phyloP scores from a whole-genome alignment of 2,797 vertebrate species.

The Thripadectes ignobilis region DNA sequence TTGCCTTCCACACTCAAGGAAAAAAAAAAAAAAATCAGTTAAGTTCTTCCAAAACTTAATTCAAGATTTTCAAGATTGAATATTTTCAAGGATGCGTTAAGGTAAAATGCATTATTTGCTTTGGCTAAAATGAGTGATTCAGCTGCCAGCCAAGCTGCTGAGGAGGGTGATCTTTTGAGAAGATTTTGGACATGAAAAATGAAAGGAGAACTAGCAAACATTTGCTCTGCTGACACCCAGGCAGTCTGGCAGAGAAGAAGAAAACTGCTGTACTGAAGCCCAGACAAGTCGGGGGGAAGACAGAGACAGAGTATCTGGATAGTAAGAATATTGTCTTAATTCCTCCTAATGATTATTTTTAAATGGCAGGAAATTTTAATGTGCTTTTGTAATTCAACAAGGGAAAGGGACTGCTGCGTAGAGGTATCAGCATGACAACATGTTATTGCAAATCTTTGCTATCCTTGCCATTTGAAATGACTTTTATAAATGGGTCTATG shows the following conservation, averaged over 20 bases:
- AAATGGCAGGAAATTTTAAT: conserved; percentile 55
- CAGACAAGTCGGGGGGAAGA: background rate
- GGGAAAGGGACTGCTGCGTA: background rate
- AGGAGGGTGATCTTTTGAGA: background rate
- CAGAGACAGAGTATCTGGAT: background rate
- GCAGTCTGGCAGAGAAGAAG: background rate
- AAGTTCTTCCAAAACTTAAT: background rate
- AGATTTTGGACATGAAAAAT: background rate
- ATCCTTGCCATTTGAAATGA: background rate
- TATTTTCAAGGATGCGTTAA: background rate
- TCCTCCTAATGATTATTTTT: conserved; percentile 51
- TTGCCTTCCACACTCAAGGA: background rate
- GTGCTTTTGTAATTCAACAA: conserved; percentile 32
- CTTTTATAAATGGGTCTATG: background rate
- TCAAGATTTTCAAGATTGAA: background rate
- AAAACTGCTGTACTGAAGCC: background rate
- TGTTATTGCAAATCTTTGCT: background rate
- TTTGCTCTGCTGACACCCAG: background rate
- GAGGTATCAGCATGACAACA: background rate
- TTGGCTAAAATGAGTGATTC: background rate
- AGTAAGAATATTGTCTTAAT: background rate
- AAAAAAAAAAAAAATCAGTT: background rate
- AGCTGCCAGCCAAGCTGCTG: background rate
- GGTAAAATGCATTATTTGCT: background rate
- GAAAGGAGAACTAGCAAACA: background rate